Evolutionary conservation across 2,888 invertebrate genomes (phyloP), one percentile per base, ranked within the genome.

Genomic region (Drosophila buzzatii): DNA sequence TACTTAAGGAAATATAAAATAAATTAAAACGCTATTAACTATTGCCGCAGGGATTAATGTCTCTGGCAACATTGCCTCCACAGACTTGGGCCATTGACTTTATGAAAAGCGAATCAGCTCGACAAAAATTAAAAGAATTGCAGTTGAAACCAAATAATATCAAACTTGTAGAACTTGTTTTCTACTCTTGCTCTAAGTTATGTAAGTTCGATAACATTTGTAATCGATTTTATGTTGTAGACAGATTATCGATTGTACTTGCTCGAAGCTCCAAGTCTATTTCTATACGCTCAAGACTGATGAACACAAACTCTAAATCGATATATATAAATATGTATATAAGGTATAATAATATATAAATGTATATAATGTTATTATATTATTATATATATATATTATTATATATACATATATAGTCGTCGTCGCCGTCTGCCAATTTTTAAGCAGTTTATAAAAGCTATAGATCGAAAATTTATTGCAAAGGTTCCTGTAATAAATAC

Each of bases 401-500:
- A 14, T 16, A 14, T 41, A 3, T 41, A 7, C 16, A 39, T 41
- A 41, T 41, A 41, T 41, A 41, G 18, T 18, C 23, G 6, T 7
- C 23, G 20, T 20, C 14, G 7, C 23, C 27, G 27, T 12, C 14
- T 6, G 14, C 12, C 7, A 6, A 7, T 14, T 20, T 23, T 47
- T n/a, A 31, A 10, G 10, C 47, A 31, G n/a, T n/a, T 16, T 8
- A n/a, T 45, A 23, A 23, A 45, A 14, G 45, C 18, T 18, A 10
- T 23, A 47, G 27, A 44, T 7, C n/a, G n/a, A 0, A 31, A 31
- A 49, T 31, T 49, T 31, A n/a, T 49, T 49, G 2, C n/a, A n/a
- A 31, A 31, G 45, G 45, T 23, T 45, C 14, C 31, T 49, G 49
- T 12, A 31, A 49, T 49, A 49, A 49, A 49, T 18, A 10, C 31